A percentile compares a stretch with the other conserved stretches of the same genome.
Evolutionary conservation across 2,113 vertebrate genomes (phyloP).

Genomic region (Ochotona curzoniae): DNA sequence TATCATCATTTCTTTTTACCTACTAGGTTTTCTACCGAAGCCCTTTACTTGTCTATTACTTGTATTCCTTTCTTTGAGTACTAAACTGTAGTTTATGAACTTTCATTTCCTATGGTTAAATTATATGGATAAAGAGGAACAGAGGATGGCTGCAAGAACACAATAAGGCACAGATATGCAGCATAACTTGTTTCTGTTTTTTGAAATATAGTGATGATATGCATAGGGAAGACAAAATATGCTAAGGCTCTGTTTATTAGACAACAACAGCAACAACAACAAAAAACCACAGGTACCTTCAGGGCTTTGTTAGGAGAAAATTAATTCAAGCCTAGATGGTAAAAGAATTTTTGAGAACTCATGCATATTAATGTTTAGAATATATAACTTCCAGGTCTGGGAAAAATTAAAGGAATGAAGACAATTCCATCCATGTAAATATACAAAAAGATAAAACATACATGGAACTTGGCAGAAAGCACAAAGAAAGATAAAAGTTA

Average conservation of each 20-base stretch:
- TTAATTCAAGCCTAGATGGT: background rate
- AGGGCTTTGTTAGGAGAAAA: slow-evolving; percentile 34
- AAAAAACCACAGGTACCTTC: background rate
- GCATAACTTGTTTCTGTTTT: background rate
- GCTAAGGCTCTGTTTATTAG: background rate
- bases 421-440: slow-evolving; percentile 45
- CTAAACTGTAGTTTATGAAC: slow-evolving; percentile 23
- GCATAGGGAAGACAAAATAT: background rate
- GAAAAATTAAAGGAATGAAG: slow-evolving; percentile 36
- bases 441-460: slow-evolving; percentile 7
- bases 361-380: background rate
- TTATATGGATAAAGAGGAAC: background rate
- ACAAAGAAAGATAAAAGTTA: slow-evolving; percentile 40
- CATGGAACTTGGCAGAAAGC: background rate
- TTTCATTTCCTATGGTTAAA: slow-evolving; percentile 10
- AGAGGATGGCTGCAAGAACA: background rate
- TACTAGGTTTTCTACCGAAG: slow-evolving; percentile 35
- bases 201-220: slow-evolving; percentile 29
- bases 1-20: slow-evolving; percentile 25
- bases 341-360: slow-evolving; percentile 9
- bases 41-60: background rate
- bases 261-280: background rate
- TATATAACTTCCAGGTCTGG: slow-evolving; percentile 11
- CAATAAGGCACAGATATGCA: background rate
- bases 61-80: slow-evolving; percentile 55